These are phyloP conservation scores for Sarcophaga rosellei DNA, from an alignment of 2,888 invertebrate genomes.

Conservation along the genomic window DNA sequence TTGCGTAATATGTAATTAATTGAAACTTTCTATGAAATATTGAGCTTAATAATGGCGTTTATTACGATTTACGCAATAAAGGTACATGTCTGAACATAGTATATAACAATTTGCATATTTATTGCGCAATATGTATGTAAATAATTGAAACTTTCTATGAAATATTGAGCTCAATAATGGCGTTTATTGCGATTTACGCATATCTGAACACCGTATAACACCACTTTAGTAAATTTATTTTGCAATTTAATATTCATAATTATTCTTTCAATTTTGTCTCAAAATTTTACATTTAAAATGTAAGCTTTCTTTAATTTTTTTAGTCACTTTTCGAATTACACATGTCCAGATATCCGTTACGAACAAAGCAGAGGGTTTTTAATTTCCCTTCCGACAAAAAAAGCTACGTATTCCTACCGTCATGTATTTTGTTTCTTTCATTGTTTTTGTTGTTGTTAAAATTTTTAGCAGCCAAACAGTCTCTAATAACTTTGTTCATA, in stretches of 20 bases:
- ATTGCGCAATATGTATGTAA: no score
- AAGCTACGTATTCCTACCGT: not conserved
- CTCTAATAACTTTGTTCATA: constrained; percentile 5
- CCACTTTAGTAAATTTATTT: constrained; percentile 12
- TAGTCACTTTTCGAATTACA: constrained; percentile 5
- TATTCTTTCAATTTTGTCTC: not conserved
- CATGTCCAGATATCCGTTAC: constrained; percentile 49
- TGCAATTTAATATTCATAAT: constrained; percentile 50
- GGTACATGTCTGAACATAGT: no score
- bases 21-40: no score
- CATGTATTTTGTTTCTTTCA: not conserved
- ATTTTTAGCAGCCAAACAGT: constrained; percentile 46
- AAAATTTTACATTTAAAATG: not conserved
- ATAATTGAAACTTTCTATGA: no score
- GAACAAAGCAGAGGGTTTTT: constrained; percentile 16
- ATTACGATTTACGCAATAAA: no score
- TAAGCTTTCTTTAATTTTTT: constrained; percentile 16
- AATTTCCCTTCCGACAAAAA: constrained; percentile 42
- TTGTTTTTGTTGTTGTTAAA: not conserved
- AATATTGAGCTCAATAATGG: no score
- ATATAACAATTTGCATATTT: no score
- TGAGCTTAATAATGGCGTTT: no score
- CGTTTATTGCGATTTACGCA: no score
- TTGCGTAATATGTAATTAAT: no score
- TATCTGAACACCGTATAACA: no score